A percentile compares a stretch with the other conserved stretches of the same genome.
Conservation (phyloP, 2,113 vertebrate genomes). For the Crotalus viridis region DNA sequence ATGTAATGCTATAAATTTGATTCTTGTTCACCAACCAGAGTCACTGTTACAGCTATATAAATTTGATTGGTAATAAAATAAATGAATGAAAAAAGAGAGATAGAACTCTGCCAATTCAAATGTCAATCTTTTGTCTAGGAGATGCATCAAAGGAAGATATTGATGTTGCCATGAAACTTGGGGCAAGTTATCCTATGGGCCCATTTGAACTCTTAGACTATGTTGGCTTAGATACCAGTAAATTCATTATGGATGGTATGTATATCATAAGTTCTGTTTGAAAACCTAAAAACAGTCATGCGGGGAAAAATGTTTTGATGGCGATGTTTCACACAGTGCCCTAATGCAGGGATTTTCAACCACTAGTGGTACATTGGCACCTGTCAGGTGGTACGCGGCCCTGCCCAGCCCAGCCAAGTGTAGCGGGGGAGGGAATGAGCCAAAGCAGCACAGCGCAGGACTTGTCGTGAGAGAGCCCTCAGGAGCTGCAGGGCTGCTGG, state of each 20-base stretch:
- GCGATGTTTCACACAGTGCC: neutral
- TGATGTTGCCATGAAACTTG: conserved; percentile 93
- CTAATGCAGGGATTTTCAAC: neutral
- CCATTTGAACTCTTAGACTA: conserved; percentile 96
- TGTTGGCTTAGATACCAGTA: conserved; percentile 90
- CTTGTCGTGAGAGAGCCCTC: too few species aligned
- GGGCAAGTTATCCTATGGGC: conserved; percentile 94
- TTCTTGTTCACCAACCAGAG: neutral
- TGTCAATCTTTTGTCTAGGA: conserved; percentile 74
- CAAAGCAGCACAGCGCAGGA: too few species aligned
- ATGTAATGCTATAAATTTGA: neutral
- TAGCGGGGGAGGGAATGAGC: too few species aligned
- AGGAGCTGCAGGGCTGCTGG: too few species aligned
- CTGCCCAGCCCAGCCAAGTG: too few species aligned
- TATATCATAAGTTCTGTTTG: neutral
- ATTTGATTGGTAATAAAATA: conserved; percentile 22
- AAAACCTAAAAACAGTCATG: neutral
- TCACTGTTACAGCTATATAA: neutral
- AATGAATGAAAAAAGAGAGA: conserved; percentile 36
- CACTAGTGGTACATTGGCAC: too few species aligned
- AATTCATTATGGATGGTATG: conserved; percentile 93
- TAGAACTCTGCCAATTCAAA: conserved; percentile 42
- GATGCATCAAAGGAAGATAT: conserved; percentile 97
- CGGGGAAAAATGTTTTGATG: neutral
- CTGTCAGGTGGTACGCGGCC: too few species aligned